Percentiles rank a stretch among this genome's conserved stretches.
Conservation (phyloP, 2,113 vertebrate genomes). For the Callionymus lyra region DNA sequence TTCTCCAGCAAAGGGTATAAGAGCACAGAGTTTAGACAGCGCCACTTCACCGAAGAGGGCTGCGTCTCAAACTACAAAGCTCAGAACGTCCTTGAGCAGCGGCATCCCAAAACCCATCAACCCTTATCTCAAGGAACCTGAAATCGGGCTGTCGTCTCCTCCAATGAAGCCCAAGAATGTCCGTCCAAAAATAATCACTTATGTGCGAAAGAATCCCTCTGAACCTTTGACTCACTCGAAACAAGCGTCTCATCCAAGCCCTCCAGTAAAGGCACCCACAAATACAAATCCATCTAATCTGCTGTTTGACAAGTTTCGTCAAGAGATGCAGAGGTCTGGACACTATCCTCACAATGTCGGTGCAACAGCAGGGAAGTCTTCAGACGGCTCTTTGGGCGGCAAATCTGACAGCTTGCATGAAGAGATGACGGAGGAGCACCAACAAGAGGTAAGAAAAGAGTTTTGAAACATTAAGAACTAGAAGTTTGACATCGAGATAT, state of each 20-base stretch:
- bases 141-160: constrained; percentile 47
- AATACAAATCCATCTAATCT: constrained; percentile 59
- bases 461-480: no score
- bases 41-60: constrained; percentile 53
- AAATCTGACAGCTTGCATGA: constrained; percentile 74
- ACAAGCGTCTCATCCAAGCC: constrained; percentile 49
- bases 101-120: constrained; percentile 76
- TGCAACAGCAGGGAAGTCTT: no score
- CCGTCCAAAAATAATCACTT: constrained; percentile 94
- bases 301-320: constrained; percentile 78
- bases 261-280: constrained; percentile 52
- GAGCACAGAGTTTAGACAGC: constrained; percentile 43
- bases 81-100: constrained; percentile 67
- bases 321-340: constrained; percentile 78
- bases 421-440: constrained; percentile 64
- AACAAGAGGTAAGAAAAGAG: constrained; percentile 54
- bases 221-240: constrained; percentile 57
- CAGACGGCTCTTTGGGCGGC: constrained; percentile 46
- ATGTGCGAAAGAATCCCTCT: constrained; percentile 76
- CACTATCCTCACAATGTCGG: constrained; percentile 60
- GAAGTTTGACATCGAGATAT: no score
- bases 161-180: constrained; percentile 80
- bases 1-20: constrained; percentile 50
- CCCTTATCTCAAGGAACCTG: constrained; percentile 62
- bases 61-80: constrained; percentile 57